Percentiles rank a stretch among this genome's conserved stretches.
Conservation (phyloP, 2,113 vertebrate species). For the Muscicapa adusta region DNA sequence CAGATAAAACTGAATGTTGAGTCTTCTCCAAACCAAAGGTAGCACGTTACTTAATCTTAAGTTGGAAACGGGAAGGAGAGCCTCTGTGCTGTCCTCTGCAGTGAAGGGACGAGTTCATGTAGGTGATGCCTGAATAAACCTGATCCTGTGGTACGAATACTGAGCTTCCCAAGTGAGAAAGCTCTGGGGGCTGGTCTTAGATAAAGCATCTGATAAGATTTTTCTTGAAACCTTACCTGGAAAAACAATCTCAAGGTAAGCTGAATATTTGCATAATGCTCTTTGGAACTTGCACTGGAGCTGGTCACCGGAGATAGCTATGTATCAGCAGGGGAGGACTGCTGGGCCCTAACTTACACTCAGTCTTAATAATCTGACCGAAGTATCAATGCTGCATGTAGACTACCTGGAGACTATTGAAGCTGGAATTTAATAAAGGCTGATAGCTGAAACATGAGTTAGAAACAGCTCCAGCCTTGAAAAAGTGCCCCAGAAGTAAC, state of each 20-base stretch:
- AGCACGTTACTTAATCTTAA: neutral
- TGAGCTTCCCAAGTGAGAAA: neutral
- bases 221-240: slow-evolving; percentile 62
- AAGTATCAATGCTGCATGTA: neutral
- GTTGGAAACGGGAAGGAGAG: neutral
- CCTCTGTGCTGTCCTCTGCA: neutral
- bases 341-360: neutral
- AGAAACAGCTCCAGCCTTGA: neutral
- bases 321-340: neutral
- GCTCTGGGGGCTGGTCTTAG: neutral
- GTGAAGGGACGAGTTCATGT: neutral
- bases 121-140: slow-evolving; percentile 24
- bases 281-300: neutral
- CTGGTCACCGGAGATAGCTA: neutral
- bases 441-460: neutral
- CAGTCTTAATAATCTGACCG: neutral
- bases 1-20: neutral
- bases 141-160: slow-evolving; percentile 1
- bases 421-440: neutral
- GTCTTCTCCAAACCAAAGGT: neutral
- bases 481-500: neutral
- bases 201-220: slow-evolving; percentile 39
- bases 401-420: neutral
- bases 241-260: slow-evolving; percentile 13
- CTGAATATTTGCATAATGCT: slow-evolving; percentile 17